Conservation (phyloP, 2,113 vertebrate genomes). For the Chaenogobius annularis region DNA sequence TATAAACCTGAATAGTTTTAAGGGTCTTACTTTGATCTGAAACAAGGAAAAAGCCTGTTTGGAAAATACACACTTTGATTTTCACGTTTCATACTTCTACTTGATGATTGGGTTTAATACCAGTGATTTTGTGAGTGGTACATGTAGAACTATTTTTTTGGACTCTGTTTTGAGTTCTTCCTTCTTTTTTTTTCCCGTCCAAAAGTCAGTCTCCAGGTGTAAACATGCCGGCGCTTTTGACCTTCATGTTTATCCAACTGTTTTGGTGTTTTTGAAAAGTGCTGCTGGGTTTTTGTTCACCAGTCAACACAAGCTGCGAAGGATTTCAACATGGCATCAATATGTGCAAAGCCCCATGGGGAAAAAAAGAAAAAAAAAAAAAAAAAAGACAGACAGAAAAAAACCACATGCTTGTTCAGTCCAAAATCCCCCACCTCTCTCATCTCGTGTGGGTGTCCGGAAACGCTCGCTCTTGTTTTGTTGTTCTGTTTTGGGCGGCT, state of each 20-base stretch:
- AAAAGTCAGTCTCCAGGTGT: not conserved
- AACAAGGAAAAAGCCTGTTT: no score
- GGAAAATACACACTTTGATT: no score
- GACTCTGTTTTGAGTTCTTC: no score
- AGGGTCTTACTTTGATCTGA: no score
- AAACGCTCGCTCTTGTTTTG: constrained; percentile 22
- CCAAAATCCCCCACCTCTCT: constrained; percentile 29
- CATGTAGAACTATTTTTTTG: not conserved
- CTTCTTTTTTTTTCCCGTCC: not conserved
- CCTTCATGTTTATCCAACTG: not conserved
- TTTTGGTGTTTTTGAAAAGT: constrained; percentile 10
- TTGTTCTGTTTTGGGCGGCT: constrained; percentile 24
- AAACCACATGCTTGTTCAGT: constrained; percentile 18
- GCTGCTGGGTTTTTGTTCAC: not conserved
- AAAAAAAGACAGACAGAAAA: not conserved
- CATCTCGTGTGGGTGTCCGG: constrained; percentile 25
- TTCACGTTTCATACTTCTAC: no score
- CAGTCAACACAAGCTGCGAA: constrained; percentile 16
- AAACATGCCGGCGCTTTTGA: constrained; percentile 1
- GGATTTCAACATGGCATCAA: constrained; percentile 18
- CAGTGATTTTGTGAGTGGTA: no score
- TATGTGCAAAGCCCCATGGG: constrained; percentile 9
- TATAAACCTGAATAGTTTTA: no score
- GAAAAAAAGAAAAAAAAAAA: not conserved
- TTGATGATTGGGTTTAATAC: no score